A percentile compares a stretch with the other conserved stretches of the same genome.
Conservation (phyloP, 2,888 invertebrate genomes). For the Harpalus rufipes region DNA sequence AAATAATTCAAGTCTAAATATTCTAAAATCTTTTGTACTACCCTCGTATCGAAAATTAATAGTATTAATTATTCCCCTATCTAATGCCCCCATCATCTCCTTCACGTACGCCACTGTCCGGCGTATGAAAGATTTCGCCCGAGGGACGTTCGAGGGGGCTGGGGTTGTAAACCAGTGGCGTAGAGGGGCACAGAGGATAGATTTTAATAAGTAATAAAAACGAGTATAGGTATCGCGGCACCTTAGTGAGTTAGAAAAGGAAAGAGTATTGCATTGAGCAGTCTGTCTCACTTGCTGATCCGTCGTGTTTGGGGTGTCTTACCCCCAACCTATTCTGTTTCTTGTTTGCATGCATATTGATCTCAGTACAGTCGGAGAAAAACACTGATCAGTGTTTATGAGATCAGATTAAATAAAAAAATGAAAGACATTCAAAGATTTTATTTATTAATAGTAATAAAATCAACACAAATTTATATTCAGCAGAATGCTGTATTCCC, state of each 20-base stretch:
- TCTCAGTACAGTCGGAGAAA: slow-evolving; percentile 60
- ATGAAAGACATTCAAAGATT: neutral
- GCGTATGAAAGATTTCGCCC: slow-evolving; percentile 65
- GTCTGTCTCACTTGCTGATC: slow-evolving; percentile 31
- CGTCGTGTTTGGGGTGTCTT: slow-evolving; percentile 54
- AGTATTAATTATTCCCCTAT: slow-evolving; percentile 3
- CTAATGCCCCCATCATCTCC: slow-evolving; percentile 6
- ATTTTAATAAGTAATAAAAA: slow-evolving; percentile 71
- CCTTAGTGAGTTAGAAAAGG: slow-evolving; percentile 52
- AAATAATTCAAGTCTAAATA: neutral
- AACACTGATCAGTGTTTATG: slow-evolving; percentile 40
- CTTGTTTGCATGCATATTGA: slow-evolving; percentile 64
- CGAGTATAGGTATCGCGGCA: slow-evolving; percentile 68
- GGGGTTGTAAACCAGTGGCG: slow-evolving; percentile 66
- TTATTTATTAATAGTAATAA: neutral
- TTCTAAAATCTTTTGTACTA: neutral
- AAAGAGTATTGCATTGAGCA: slow-evolving; percentile 24
- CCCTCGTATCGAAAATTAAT: neutral
- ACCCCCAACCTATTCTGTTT: slow-evolving; percentile 57
- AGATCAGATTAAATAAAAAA: neutral
- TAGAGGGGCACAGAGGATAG: slow-evolving; percentile 68
- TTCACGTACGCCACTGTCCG: slow-evolving; percentile 50
- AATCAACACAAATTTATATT: neutral
- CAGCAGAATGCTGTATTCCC: too few species aligned
- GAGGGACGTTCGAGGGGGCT: slow-evolving; percentile 49